Evolutionary conservation across 2,113 vertebrate species (phyloP).

Genomic region (Datnioides undecimradiatus): DNA sequence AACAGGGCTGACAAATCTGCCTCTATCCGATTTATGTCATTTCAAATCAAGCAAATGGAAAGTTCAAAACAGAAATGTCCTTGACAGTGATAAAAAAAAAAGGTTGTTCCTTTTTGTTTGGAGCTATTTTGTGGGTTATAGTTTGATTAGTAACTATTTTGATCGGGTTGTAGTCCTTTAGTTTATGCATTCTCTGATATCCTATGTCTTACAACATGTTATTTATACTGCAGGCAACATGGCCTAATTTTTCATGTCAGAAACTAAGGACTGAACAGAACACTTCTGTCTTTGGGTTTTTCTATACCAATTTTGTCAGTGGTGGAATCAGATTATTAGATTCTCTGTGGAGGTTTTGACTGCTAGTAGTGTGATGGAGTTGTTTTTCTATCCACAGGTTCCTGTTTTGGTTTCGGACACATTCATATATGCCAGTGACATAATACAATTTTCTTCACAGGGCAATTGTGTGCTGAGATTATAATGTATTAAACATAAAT

Average conservation of each 20-base stretch:
- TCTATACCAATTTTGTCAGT: not conserved
- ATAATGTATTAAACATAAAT: too few relatives aligned
- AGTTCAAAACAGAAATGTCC: not conserved
- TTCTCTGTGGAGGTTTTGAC: not conserved
- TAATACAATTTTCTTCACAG: not conserved
- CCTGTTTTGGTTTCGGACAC: too few relatives aligned
- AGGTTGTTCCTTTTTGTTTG: not conserved
- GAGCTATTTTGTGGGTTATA: too few relatives aligned
- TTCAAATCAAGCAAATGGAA: slow-evolving; percentile 10
- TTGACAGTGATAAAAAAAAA: not conserved
- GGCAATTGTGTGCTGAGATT: too few relatives aligned
- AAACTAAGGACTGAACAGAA: not conserved
- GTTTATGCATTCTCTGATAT: not conserved
- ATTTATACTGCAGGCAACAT: not conserved
- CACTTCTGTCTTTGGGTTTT: not conserved
- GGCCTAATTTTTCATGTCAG: not conserved
- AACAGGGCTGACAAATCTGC: not conserved
- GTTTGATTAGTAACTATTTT: not conserved
- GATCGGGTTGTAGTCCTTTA: not conserved
- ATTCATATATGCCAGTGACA: not conserved
- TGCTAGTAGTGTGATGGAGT: not conserved
- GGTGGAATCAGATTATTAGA: not conserved
- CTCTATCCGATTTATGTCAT: not conserved
- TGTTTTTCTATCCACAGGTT: too few relatives aligned
- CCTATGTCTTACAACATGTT: not conserved